Evolutionary conservation across 2,888 invertebrate genomes (phyloP), one percentile per base, ranked within the genome.

Genomic region (Pinctada fucata): DNA sequence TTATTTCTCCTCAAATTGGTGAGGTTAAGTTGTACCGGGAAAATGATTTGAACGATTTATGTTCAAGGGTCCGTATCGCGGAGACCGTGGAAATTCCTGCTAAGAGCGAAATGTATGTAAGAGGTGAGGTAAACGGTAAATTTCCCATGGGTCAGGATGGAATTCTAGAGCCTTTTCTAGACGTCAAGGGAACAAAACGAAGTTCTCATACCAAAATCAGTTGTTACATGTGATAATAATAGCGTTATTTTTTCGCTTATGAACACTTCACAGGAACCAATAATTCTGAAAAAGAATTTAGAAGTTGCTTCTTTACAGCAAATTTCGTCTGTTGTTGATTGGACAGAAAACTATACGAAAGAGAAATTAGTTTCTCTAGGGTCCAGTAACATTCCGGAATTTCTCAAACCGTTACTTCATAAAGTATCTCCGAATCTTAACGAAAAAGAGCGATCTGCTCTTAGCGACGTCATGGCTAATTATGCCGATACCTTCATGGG

Each of bases 31-130:
- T 66, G n/a, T 31, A 45, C 6, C 45, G 48, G 10, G 69, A 69
- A 49, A 48, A 69, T 45, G 49, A 49, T 3, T 48, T 49, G 48
- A 47, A 69, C 10, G 47, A 2, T 66, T 13, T 47, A 66, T 69
- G 69, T 45, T 47, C 69, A 48, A 31, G 49, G n/a, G 48, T 69
- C n/a, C 45, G 49, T 4, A 4, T 69, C 48, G 49, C 49, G 5
- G 49, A 69, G 8, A 49, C 48, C 3, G 10, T 69, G 6, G 49
- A 10, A 8, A 69, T 69, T n/a, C 69, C 69, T 5, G 48, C 69
- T 2, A 48, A 69, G n/a, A 8, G 48, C 13, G 69, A 69, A 48
- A 69, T 69, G 69, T 69, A 47, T 69, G 48, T 69, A 8, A 48
- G 3, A 10, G 69, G 69, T n/a, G 48, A 48, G 8, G 48, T 48